Base-by-base conservation (phyloP, 2,797 vertebrate species). In the Anguilla marmorata region DNA sequence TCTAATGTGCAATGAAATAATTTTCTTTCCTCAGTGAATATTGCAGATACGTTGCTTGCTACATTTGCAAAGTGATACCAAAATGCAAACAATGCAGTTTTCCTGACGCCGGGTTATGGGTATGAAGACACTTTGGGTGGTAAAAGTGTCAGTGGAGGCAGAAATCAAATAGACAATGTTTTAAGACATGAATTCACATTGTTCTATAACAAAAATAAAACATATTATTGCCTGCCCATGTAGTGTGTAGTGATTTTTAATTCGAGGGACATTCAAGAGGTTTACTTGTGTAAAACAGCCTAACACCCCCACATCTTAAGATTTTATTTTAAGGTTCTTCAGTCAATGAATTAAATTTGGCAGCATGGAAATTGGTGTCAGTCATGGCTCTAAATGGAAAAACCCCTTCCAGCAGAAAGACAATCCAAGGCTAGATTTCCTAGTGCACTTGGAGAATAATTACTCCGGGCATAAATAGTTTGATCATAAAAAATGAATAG, bases 211-310 rank as follows among this genome's bases (percentile, higher is more conserved):
- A 88, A 89, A 85, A 82, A 84, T 54, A 48, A 19, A 56, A 56
- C 11, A 33, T 56, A 89, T 91, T 92, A 92, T 92, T 92, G 90
- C 89, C 86, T 88, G 69, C 69, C 87, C 54, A 9, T 88, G 52
- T 85, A 74, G 33, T 85, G 69, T 56, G 74, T 24, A 79, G 66
- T 60, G 74, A 85, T 88, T 86, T 88, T 85, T 82, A 9, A 41
- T 50, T 33, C 21, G 27, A 83, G 82, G 76, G 58, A 58, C 79
- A 37, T 87, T 87, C 60, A 37, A 72, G 86, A 66, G 83, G 83
- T 80, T n/a, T 87, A 87, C 80, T 85, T 80, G 66, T 85, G 72
- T 87, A 21, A 84, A 37, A 8, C 27, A 37, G 19, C 48, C 50
- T n/a, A 60, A 80, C 27, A 30, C 33, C 24, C 21, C 69, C 74